Evolutionary conservation across 2,113 vertebrate species (phyloP), one percentile per base, ranked within the genome.

Genomic region (Chiloscyllium plagiosum): DNA sequence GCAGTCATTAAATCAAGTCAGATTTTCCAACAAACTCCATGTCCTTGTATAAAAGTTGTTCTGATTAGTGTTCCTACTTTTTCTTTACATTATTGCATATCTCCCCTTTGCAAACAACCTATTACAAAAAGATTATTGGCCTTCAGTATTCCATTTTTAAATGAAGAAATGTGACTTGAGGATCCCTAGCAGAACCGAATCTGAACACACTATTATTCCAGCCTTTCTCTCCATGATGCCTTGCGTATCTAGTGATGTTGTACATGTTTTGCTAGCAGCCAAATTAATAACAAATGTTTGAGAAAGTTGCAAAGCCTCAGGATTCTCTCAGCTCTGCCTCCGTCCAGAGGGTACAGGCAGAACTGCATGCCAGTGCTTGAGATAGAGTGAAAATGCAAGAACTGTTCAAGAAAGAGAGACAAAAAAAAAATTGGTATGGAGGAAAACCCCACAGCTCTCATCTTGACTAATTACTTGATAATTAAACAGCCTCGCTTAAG

Each of bases 211-310:
- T 94, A 47, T 94, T 47, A 12, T 70, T 26, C 66, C 70, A 42
- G 37, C 37, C 50, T 94, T 69, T 70, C 93, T 65, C 90, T 94
- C 90, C 66, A 24, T 50, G 37, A 94, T 37, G 68, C 37, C 68
- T 24, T 94, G 66, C 47, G 93, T 72, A 70, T 69, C 93, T 94
- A 50, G 7, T 94, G 42, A 94, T 42, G 37, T 42, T 68, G 93
- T 94, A 68, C 42, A 20, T 70, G 68, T 70, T 94, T 70, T 94
- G 37, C 65, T 26, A 70, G 66, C 66, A 94, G 26, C 93, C 20
- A 69, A 94, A 94, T 94, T 70, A 94, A 94, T 33, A 94, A 47
- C 93, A 70, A 70, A 94, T 94, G 93, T 66, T 94, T 47, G 10
- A 47, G 50, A 94, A 22, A 7, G 22, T 94, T 72, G 68, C 93